Evolutionary conservation across 1,140 invertebrate genomes (phyloP).

Genomic region (Brachionus plicatilis): DNA sequence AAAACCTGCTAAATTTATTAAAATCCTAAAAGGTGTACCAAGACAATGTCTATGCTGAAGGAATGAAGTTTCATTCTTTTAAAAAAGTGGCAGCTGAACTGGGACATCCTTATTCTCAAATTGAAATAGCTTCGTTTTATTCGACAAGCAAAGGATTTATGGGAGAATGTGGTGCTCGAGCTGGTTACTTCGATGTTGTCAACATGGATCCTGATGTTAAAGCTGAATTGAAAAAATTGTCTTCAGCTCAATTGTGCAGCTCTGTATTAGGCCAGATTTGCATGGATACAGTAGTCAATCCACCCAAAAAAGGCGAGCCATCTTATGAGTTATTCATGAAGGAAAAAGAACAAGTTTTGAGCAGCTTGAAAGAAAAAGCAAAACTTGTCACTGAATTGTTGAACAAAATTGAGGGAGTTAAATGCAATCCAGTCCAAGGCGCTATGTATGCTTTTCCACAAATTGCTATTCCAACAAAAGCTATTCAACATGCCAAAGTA

Average conservation of each 20-base stretch:
- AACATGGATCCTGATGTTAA: constrained; percentile 77
- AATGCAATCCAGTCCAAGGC: constrained; percentile 67
- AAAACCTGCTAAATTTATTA: not conserved
- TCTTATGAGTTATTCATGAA: constrained; percentile 60
- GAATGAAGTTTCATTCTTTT: constrained; percentile 83
- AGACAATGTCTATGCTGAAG: constrained; percentile 85
- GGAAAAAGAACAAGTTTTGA: constrained; percentile 77
- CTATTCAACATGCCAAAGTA: constrained; percentile 55
- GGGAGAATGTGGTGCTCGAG: constrained; percentile 58
- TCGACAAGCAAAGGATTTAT: constrained; percentile 85
- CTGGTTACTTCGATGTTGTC: constrained; percentile 73
- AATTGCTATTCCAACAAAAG: constrained; percentile 56
- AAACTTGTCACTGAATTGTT: constrained; percentile 81
- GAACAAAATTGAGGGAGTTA: constrained; percentile 81
- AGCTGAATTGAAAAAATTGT: constrained; percentile 74
- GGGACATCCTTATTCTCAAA: constrained; percentile 71
- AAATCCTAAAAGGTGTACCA: constrained; percentile 66
- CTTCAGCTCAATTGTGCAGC: constrained; percentile 90
- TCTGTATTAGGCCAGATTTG: constrained; percentile 71
- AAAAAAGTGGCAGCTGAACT: constrained; percentile 85
- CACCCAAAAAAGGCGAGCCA: constrained; percentile 73
- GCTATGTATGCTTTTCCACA: constrained; percentile 93
- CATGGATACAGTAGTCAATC: constrained; percentile 71
- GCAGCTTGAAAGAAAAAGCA: constrained; percentile 70
- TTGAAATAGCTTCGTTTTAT: constrained; percentile 92